Evolutionary conservation across 2,113 vertebrate genomes (phyloP), one percentile per base, ranked within the genome.

Genomic region (Clarias batrachus): DNA sequence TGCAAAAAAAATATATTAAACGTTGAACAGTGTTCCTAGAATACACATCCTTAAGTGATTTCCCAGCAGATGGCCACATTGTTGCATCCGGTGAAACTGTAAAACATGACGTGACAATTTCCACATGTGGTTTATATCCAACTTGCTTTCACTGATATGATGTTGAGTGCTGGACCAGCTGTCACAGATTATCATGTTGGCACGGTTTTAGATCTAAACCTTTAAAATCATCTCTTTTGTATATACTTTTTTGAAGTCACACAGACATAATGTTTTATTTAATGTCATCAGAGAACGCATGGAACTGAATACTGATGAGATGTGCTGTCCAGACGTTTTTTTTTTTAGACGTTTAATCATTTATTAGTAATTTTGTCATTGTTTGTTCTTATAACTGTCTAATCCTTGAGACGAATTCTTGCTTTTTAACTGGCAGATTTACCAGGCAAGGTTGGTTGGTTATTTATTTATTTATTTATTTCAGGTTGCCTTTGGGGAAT

Each of bases 121-220:
- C 70, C 23, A 68, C 70, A 87, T 82, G 76, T 78, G 82, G 60
- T 81, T 76, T 37, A 7, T 85, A 82, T 88, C 81, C 86, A 33
- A 54, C 27, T 21, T 9, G 37, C 66, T 88, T 81, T 85, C 27
- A 66, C 6, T 41, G 52, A 81, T 78, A 17, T 88, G 63, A 81
- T 54, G 41, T 57, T 27, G 52, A 65, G 48, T 65, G 59, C 54
- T 23, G 6, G 5, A 83, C 52, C 71, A 65, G 76, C 84, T 81
- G 85, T 73, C 74, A 56, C 16, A 63, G 57, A 19, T 79, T 59
- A 74, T 37, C 70, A 21, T 27, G 3, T 71, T 33, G 19, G 30
- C 25, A 21, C 30, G 14, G 17, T 13, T 65, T 66, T 65, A 82
- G 21, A 23, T 27, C 25, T 56, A 23, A 59, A 33, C 7, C 48